Evolutionary conservation across 2,113 vertebrate species (phyloP).

Genomic region (Tachysurus vachellii): DNA sequence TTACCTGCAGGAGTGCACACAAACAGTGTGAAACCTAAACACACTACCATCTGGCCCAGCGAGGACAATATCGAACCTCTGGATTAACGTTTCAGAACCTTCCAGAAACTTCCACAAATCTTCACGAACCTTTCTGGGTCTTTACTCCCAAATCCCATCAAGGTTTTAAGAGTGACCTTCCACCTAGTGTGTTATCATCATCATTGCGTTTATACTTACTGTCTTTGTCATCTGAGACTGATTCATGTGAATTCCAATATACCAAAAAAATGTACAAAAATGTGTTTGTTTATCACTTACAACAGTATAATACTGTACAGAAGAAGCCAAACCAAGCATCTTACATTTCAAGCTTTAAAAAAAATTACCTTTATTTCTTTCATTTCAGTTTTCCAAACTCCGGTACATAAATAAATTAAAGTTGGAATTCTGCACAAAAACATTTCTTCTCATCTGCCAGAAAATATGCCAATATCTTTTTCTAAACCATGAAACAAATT

Average conservation of each 20-base stretch:
- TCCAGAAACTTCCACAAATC: neutral
- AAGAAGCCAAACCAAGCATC: neutral
- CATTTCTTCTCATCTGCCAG: constrained; percentile 14
- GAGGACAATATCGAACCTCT: neutral
- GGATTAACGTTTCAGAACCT: neutral
- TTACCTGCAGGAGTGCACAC: constrained; percentile 47
- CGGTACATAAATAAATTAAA: constrained; percentile 26
- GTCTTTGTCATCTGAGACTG: neutral
- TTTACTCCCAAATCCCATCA: neutral
- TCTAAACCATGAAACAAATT: neutral
- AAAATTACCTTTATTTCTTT: constrained; percentile 45
- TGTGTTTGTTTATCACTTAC: neutral
- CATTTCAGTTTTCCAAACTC: neutral
- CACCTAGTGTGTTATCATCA: neutral
- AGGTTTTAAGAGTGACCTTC: neutral
- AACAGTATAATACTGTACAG: neutral
- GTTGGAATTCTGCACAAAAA: constrained; percentile 21
- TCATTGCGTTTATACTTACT: neutral
- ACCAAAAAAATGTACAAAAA: neutral
- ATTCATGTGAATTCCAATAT: neutral
- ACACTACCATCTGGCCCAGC: neutral
- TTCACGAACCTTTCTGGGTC: neutral
- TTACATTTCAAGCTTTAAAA: constrained; percentile 30
- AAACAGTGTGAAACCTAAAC: neutral
- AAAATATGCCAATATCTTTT: constrained; percentile 28